Evolutionary conservation across 1,140 invertebrate species (phyloP).

Genomic region (Sycophila sp.): DNA sequence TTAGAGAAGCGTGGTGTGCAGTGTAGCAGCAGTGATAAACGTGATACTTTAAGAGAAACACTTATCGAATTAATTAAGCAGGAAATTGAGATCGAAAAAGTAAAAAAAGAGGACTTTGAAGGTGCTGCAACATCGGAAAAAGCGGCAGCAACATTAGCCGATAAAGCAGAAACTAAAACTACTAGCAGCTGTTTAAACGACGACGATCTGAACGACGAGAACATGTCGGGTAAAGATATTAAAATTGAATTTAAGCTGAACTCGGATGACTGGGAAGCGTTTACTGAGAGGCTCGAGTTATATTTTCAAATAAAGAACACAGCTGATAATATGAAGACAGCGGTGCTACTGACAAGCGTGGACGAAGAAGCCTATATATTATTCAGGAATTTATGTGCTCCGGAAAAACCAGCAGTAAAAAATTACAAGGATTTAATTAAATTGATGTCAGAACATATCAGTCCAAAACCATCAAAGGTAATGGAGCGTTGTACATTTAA

Average conservation of each 20-base stretch:
- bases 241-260: conserved; percentile 25
- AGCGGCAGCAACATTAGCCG: no score
- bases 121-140: not conserved
- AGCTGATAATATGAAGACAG: conserved; percentile 2
- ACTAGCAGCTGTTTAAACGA: not conserved
- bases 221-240: not conserved
- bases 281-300: conserved; percentile 25
- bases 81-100: not conserved
- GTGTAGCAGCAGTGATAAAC: not conserved
- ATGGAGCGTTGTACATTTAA: conserved; percentile 26
- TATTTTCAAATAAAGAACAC: conserved; percentile 18
- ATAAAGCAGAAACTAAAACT: not conserved
- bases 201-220: not conserved
- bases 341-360: conserved; percentile 4
- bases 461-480: not conserved
- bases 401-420: not conserved
- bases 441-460: not conserved
- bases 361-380: not conserved
- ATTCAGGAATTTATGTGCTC: not conserved
- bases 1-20: not conserved
- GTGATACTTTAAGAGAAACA: not conserved
- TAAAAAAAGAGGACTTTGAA: no score
- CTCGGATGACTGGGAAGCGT: conserved; percentile 33
- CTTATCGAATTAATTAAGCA: not conserved
- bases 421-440: not conserved